A percentile compares a stretch with the other conserved stretches of the same genome.
Evolutionary conservation across 1,140 invertebrate genomes (phyloP).

Genomic region (Eriosoma lanigerum): DNA sequence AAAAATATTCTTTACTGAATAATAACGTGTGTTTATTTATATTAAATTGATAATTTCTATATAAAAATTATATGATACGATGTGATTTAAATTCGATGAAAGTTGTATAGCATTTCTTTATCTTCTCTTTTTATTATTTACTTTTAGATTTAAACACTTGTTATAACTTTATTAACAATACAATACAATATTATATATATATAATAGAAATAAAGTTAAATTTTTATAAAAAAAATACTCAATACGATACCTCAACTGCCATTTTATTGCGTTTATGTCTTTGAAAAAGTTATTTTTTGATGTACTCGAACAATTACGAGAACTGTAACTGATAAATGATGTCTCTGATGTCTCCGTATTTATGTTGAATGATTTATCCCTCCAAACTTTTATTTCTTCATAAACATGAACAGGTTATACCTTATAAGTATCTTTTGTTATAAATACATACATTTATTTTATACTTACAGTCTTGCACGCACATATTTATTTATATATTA

Average conservation of each 20-base stretch:
- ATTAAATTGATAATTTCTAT: too few relatives aligned
- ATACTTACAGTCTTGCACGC: background rate
- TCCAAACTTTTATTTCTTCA: constrained; percentile 18
- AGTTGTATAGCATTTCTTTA: too few relatives aligned
- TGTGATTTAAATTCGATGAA: too few relatives aligned
- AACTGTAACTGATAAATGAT: background rate
- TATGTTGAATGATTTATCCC: background rate
- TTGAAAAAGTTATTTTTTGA: background rate
- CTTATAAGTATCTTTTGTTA: background rate
- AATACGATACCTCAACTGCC: background rate
- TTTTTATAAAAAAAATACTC: too few relatives aligned
- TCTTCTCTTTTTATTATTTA: too few relatives aligned
- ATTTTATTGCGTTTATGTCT: background rate
- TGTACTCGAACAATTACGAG: background rate
- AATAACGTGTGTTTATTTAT: too few relatives aligned
- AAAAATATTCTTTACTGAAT: too few relatives aligned
- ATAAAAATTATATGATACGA: too few relatives aligned
- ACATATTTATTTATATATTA: background rate
- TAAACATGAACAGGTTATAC: constrained; percentile 1
- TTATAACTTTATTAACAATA: too few relatives aligned
- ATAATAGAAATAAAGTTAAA: too few relatives aligned
- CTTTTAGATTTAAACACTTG: too few relatives aligned
- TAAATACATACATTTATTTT: background rate
- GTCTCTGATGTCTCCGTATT: background rate
- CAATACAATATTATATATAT: too few relatives aligned